These are phyloP conservation scores for Acanthornis magna DNA, from an alignment of 2,797 vertebrate genomes.

Conservation along the genomic window DNA sequence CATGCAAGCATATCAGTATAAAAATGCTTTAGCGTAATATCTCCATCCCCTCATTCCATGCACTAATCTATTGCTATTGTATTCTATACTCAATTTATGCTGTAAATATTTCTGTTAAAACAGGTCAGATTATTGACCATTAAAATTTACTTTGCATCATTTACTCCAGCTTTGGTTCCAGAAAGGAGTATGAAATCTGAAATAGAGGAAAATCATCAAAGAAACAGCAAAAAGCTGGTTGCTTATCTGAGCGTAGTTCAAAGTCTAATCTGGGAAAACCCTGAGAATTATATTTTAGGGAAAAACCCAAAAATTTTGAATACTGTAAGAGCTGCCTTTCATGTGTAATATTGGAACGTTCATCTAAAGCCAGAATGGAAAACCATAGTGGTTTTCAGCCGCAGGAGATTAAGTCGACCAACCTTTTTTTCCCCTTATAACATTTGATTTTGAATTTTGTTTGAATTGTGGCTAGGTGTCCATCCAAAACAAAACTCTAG, in stretches of 20 bases:
- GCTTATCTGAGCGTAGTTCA: not conserved
- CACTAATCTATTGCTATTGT: not conserved
- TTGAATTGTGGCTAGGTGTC: constrained; percentile 13
- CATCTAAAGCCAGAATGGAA: not conserved
- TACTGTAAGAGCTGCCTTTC: not conserved
- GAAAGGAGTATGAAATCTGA: not conserved
- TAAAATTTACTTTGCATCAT: not conserved
- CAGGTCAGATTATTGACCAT: not conserved
- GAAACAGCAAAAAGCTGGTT: not conserved
- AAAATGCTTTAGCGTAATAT: not conserved
- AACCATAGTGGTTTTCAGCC: not conserved
- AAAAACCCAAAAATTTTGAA: not conserved
- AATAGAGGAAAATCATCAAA: not conserved
- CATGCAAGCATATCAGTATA: not conserved
- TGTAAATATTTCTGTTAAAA: not conserved
- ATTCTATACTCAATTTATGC: not conserved
- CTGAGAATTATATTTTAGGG: not conserved
- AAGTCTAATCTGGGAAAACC: not conserved
- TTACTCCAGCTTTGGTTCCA: not conserved
- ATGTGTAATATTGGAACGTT: not conserved
- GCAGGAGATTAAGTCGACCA: not conserved
- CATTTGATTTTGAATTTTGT: constrained; percentile 2
- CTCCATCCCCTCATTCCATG: not conserved
- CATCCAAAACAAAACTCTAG: constrained; percentile 20
- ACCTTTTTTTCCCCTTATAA: not conserved